These are phyloP conservation scores for Micropterix aruncella DNA, from an alignment of 2,888 invertebrate genomes.

Conservation along the genomic window DNA sequence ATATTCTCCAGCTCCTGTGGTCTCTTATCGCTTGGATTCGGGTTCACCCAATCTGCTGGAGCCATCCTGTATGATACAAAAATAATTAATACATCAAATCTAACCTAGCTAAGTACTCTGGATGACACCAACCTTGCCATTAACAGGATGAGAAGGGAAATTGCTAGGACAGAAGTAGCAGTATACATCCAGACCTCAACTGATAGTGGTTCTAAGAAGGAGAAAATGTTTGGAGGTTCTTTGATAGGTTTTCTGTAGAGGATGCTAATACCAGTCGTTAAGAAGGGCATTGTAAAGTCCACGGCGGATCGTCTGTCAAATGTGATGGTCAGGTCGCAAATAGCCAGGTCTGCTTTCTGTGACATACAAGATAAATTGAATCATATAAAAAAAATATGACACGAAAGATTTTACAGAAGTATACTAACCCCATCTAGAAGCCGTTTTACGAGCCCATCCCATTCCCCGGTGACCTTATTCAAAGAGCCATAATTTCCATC, in stretches of 20 bases:
- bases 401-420: background rate
- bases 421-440: slow-evolving; percentile 54
- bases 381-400: background rate
- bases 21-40: slow-evolving; percentile 79
- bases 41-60: slow-evolving; percentile 88
- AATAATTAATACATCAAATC: too few species aligned
- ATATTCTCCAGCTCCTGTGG: slow-evolving; percentile 81
- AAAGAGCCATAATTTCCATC: slow-evolving; percentile 53
- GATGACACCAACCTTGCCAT: slow-evolving; percentile 47
- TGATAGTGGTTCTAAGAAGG: slow-evolving; percentile 75
- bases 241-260: slow-evolving; percentile 64
- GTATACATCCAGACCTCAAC: slow-evolving; percentile 80
- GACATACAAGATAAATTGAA: background rate
- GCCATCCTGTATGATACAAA: slow-evolving; percentile 65
- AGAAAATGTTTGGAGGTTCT: slow-evolving; percentile 68
- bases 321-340: slow-evolving; percentile 91
- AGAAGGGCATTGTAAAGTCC: slow-evolving; percentile 93
- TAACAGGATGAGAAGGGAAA: slow-evolving; percentile 68
- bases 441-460: slow-evolving; percentile 64
- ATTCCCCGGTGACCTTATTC: slow-evolving; percentile 50
- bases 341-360: slow-evolving; percentile 81
- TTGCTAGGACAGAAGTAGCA: slow-evolving; percentile 68
- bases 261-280: slow-evolving; percentile 87
- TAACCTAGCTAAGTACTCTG: background rate
- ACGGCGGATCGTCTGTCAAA: slow-evolving; percentile 73